Evolutionary conservation across 2,113 vertebrate species (phyloP).

Genomic region (Prietella phreatophila): DNA sequence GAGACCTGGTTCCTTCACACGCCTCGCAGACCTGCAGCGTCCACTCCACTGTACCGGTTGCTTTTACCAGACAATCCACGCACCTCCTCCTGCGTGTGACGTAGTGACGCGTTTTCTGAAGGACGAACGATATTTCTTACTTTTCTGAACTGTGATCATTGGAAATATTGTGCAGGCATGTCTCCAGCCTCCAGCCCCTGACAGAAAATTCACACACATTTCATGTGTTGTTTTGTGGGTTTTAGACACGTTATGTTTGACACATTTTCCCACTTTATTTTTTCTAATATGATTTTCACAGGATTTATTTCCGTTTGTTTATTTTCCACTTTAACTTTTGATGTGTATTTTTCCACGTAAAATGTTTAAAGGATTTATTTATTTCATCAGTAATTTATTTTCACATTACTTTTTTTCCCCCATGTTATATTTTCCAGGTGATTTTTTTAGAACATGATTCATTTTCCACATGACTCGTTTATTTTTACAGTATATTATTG

Average conservation of each 20-base stretch:
- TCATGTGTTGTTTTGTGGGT: neutral
- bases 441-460: neutral
- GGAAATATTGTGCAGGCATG: neutral
- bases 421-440: neutral
- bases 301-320: too few relatives aligned
- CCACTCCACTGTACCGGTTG: neutral
- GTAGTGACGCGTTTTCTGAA: neutral
- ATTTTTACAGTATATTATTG: neutral
- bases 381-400: neutral
- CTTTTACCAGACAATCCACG: neutral
- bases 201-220: neutral
- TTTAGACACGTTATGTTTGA: neutral
- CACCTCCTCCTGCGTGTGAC: neutral
- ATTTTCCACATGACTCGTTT: neutral
- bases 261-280: neutral
- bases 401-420: neutral
- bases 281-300: neutral
- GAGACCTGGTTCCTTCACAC: neutral
- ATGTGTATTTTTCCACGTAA: neutral
- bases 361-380: neutral
- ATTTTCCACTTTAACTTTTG: too few relatives aligned
- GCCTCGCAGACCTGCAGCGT: neutral
- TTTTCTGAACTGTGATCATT: neutral
- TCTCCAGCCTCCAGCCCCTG: neutral
- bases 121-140: neutral